Percentiles rank a stretch among this genome's conserved stretches.
Evolutionary conservation across 92 coral and sea anemone genomes (phyloP).

Genomic region (Chrysogorgia sp.): DNA sequence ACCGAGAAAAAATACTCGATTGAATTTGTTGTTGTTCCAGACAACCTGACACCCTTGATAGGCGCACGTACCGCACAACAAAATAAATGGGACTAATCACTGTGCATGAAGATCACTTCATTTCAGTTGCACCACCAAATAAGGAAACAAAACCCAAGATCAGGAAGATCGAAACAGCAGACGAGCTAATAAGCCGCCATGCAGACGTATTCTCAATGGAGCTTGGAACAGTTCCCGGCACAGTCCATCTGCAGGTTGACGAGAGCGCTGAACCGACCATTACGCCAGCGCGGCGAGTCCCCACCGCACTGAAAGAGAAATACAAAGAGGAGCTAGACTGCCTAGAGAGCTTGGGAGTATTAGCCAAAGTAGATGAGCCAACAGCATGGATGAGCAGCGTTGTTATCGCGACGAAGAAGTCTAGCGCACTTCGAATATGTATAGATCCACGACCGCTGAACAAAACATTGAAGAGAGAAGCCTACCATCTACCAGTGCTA

Average conservation of each 20-base stretch:
- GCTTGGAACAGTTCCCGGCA: conserved; percentile 58
- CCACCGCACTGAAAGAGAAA: conserved; percentile 55
- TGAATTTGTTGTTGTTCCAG: conserved; percentile 60
- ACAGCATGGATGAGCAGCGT: conserved; percentile 47
- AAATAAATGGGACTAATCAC: conserved; percentile 60
- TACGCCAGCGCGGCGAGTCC: conserved; percentile 53
- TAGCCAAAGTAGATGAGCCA: conserved; percentile 63
- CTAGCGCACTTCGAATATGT: conserved; percentile 60
- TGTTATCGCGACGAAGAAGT: conserved; percentile 55
- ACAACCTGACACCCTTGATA: conserved; percentile 50
- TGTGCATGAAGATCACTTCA: conserved; percentile 37
- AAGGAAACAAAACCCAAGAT: background rate
- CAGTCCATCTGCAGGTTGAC: conserved; percentile 53
- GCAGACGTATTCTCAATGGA: conserved; percentile 49
- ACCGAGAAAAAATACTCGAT: conserved; percentile 52
- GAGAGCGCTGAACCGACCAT: conserved; percentile 50
- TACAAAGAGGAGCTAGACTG: conserved; percentile 51
- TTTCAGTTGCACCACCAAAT: conserved; percentile 45
- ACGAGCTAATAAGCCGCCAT: conserved; percentile 29
- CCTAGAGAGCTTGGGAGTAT: conserved; percentile 43
- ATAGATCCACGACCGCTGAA: conserved; percentile 58
- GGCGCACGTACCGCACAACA: conserved; percentile 69
- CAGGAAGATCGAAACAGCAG: conserved; percentile 19
- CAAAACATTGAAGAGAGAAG: conserved; percentile 48
- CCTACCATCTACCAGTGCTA: conserved; percentile 45